Conservation (phyloP, 2,113 vertebrate genomes). For the Haliaeetus leucogaster region DNA sequence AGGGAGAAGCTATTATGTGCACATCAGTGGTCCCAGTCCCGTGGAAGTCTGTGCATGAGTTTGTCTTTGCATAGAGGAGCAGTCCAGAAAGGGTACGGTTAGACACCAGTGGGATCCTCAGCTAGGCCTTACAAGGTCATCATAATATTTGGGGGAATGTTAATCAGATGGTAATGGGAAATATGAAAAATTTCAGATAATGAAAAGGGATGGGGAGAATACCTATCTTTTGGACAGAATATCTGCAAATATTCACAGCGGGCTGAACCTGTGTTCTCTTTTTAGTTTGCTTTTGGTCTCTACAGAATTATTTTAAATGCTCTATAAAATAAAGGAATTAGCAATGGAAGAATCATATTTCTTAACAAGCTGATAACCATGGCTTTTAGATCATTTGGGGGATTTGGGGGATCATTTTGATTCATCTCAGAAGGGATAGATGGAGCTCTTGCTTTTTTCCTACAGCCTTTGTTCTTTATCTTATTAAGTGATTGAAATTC, state of each 20-base stretch:
- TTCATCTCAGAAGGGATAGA: slow-evolving; percentile 6
- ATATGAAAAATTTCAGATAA: background rate
- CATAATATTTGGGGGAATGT: background rate
- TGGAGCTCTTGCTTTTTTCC: slow-evolving; percentile 38
- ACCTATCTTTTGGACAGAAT: background rate
- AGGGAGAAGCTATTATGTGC: background rate
- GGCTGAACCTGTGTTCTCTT: background rate
- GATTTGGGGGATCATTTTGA: background rate
- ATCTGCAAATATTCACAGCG: background rate
- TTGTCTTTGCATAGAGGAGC: background rate
- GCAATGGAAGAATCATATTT: background rate
- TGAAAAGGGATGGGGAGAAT: background rate
- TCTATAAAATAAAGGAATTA: background rate
- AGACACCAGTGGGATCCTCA: background rate
- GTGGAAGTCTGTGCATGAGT: background rate
- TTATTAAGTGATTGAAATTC: slow-evolving; percentile 22
- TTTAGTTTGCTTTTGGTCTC: background rate
- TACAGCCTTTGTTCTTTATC: background rate
- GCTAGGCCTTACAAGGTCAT: background rate
- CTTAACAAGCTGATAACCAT: background rate
- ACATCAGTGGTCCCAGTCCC: background rate
- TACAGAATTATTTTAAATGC: background rate
- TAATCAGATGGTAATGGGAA: background rate
- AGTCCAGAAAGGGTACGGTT: background rate
- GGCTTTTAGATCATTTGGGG: background rate